Conservation (phyloP, 2,888 invertebrate genomes). For the Pegoplata infirma region DNA sequence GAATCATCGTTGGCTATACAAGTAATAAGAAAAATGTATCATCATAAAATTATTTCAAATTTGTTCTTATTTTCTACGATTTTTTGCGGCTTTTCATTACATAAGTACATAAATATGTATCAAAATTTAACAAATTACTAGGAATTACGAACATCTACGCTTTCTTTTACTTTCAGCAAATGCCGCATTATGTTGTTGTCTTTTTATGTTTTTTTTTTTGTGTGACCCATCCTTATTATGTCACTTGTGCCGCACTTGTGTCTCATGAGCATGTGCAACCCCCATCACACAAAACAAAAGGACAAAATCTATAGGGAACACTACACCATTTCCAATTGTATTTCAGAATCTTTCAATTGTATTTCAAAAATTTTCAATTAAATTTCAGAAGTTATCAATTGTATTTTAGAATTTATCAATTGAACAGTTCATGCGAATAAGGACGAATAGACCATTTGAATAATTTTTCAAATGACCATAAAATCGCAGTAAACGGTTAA, state of each 20-base stretch:
- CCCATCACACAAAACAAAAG: constrained; percentile 33
- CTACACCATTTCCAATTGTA: too few species aligned
- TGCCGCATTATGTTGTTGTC: too few species aligned
- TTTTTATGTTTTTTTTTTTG: constrained; percentile 8
- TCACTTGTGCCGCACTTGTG: constrained; percentile 60
- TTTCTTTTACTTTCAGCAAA: constrained; percentile 22
- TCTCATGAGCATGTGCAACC: constrained; percentile 56
- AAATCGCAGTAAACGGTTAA: too few species aligned
- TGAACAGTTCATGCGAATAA: too few species aligned
- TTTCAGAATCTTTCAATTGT: too few species aligned
- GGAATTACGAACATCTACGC: constrained; percentile 46
- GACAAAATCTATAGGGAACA: neutral
- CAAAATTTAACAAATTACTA: constrained; percentile 61
- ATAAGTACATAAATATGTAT: constrained; percentile 47
- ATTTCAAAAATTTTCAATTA: too few species aligned
- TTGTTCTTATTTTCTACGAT: constrained; percentile 46
- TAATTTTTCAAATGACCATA: too few species aligned
- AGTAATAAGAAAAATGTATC: constrained; percentile 16
- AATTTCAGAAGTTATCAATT: too few species aligned
- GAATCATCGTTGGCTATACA: too few species aligned
- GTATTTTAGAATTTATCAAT: too few species aligned
- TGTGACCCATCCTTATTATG: constrained; percentile 40
- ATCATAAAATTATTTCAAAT: constrained; percentile 25
- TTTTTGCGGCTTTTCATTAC: constrained; percentile 56
- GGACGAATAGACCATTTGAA: too few species aligned